Conservation (phyloP, 2,113 vertebrate genomes). For the Verasper variegatus region DNA sequence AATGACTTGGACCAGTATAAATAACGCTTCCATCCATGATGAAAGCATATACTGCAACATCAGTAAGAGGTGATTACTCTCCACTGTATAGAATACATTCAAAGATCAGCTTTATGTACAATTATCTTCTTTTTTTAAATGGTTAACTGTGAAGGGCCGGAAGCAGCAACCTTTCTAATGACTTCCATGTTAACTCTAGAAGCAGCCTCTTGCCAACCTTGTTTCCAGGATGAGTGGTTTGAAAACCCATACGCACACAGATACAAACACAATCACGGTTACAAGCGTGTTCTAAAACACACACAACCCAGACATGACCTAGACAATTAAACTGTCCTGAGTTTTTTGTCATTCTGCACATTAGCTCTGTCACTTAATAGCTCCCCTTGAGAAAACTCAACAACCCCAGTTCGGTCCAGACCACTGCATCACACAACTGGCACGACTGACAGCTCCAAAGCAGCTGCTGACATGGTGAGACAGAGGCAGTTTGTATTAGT, state of each 20-base stretch:
- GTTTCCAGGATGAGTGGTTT: neutral
- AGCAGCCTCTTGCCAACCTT: neutral
- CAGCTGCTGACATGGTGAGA: conserved; percentile 48
- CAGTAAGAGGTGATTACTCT: too few relatives aligned
- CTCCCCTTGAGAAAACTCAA: conserved; percentile 51
- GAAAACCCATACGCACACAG: neutral
- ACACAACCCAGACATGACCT: conserved; percentile 62
- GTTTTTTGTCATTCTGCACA: conserved; percentile 50
- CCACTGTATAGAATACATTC: too few relatives aligned
- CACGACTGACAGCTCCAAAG: conserved; percentile 48
- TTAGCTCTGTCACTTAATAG: conserved; percentile 38
- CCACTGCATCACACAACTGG: conserved; percentile 49
- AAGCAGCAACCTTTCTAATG: neutral
- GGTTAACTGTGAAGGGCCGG: too few relatives aligned
- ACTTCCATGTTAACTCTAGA: neutral
- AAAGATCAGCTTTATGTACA: too few relatives aligned
- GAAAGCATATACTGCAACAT: neutral
- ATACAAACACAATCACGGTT: neutral
- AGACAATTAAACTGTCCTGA: conserved; percentile 43
- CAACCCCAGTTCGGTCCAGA: conserved; percentile 45
- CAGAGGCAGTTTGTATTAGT: conserved; percentile 24
- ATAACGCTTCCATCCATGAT: neutral
- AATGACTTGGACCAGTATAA: neutral
- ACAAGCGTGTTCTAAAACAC: conserved; percentile 23
- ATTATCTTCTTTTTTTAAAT: too few relatives aligned